Percentiles rank a stretch among this genome's conserved stretches.
These are phyloP conservation scores for Chromoteleia sp. DNA, from an alignment of 2,888 invertebrate genomes.

Conservation along the genomic window DNA sequence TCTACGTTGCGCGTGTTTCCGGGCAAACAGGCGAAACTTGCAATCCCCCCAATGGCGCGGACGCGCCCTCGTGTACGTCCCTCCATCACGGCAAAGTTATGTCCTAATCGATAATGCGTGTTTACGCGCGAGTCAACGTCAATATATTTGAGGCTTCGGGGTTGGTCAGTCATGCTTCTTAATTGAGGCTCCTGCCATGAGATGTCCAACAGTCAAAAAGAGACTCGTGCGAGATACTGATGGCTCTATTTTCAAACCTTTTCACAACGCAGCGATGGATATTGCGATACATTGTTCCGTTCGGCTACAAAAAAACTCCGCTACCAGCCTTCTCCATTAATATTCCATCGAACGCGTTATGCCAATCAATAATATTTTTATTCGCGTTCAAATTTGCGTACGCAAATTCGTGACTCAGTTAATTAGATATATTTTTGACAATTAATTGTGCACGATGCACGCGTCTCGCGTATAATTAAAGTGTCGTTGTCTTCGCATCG, in stretches of 20 bases:
- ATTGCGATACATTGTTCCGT: conserved; percentile 59
- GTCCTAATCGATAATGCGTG: conserved; percentile 74
- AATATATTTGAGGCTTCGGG: conserved; percentile 72
- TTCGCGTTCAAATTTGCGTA: background rate
- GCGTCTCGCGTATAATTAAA: too few species aligned
- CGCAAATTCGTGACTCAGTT: too few species aligned
- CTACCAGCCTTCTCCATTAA: conserved; percentile 56
- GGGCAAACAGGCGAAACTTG: conserved; percentile 79
- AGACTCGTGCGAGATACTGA: conserved; percentile 66
- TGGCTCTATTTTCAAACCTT: conserved; percentile 66
- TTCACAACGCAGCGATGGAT: conserved; percentile 36
- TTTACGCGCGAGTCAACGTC: conserved; percentile 70
- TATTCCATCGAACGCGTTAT: conserved; percentile 38
- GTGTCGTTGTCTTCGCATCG: too few species aligned
- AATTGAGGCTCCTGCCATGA: conserved; percentile 75
- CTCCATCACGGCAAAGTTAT: conserved; percentile 74
- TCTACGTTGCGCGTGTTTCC: conserved; percentile 79
- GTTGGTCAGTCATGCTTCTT: conserved; percentile 80
- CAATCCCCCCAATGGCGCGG: conserved; percentile 72
- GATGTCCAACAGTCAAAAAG: conserved; percentile 70
- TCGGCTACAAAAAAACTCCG: conserved; percentile 49
- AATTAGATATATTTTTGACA: too few species aligned
- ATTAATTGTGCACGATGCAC: too few species aligned
- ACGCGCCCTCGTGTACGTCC: conserved; percentile 78
- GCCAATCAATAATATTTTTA: conserved; percentile 43